Evolutionary conservation across 37 sponge, comb jelly and placozoan species (phyloP).

Genomic region (Cladorhizidae sp.): DNA sequence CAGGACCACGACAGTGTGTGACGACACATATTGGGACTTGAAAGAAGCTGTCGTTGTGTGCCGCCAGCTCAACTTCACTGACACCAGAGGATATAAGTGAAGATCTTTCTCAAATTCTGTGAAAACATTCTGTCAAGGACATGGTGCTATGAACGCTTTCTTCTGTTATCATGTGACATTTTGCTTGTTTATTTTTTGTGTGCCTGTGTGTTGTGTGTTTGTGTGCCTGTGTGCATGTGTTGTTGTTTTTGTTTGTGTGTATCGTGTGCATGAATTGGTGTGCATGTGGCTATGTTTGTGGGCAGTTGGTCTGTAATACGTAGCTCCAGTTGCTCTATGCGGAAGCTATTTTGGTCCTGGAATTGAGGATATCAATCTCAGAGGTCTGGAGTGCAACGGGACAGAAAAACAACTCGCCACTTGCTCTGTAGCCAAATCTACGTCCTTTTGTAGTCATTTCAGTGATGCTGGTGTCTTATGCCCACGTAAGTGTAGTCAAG

Average conservation of each 20-base stretch:
- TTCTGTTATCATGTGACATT: neutral
- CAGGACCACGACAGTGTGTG: conserved; percentile 56
- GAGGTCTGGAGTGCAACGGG: conserved; percentile 29
- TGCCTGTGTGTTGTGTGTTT: no score
- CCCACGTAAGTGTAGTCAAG: conserved; percentile 39
- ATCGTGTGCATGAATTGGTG: no score
- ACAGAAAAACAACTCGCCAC: conserved; percentile 15
- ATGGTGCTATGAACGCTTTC: neutral
- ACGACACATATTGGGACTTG: conserved; percentile 31
- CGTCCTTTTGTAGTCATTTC: conserved; percentile 18
- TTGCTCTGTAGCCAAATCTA: neutral
- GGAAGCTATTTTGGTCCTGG: conserved; percentile 36
- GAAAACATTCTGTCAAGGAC: neutral
- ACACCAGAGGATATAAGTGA: no score
- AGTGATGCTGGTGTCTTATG: conserved; percentile 41
- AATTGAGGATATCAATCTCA: neutral
- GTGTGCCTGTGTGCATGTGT: no score
- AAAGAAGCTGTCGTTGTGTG: conserved; percentile 38
- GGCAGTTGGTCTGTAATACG: neutral
- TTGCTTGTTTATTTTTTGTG: no score
- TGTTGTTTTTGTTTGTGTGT: no score
- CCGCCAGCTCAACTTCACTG: conserved; percentile 30
- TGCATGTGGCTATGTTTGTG: neutral
- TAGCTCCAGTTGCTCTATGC: conserved; percentile 16
- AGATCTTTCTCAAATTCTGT: no score